Percentiles rank a stretch among this genome's conserved stretches.
These are phyloP conservation scores for Psylliodes chrysocephalus DNA, from an alignment of 2,888 invertebrate genomes.

Conservation along the genomic window DNA sequence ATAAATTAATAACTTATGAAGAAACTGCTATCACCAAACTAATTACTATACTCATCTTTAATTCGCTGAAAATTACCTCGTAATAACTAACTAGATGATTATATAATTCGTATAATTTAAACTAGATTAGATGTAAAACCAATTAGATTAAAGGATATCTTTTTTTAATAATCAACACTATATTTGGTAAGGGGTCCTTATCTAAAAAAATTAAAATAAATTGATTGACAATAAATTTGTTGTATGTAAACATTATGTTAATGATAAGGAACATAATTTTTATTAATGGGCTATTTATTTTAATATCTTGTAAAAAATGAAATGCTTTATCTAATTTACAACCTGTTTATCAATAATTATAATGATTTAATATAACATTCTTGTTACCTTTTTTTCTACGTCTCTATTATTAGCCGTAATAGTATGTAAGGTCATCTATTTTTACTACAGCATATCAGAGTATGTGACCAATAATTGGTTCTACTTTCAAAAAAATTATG, in stretches of 20 bases:
- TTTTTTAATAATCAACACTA: background rate
- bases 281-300: slow-evolving; percentile 10
- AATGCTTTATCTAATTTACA: slow-evolving; percentile 14
- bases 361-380: background rate
- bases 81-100: slow-evolving; percentile 7
- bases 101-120: slow-evolving; percentile 14
- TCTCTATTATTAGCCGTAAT: background rate
- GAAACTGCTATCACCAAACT: slow-evolving; percentile 1
- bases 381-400: too few relatives aligned
- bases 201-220: slow-evolving; percentile 9
- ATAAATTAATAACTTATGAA: background rate
- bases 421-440: background rate
- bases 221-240: slow-evolving; percentile 12
- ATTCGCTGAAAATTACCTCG: slow-evolving; percentile 6
- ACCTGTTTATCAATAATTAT: background rate
- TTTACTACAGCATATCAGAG: background rate
- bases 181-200: background rate
- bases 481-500: background rate
- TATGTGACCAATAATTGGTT: background rate
- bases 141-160: background rate
- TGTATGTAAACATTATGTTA: background rate
- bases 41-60: slow-evolving; percentile 8
- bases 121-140: slow-evolving; percentile 12
- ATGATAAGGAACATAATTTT: slow-evolving; percentile 15
- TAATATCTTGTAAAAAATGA: slow-evolving; percentile 15